Base-by-base conservation (phyloP, 2,113 vertebrate genomes). In the Thryonomys swinderianus region DNA sequence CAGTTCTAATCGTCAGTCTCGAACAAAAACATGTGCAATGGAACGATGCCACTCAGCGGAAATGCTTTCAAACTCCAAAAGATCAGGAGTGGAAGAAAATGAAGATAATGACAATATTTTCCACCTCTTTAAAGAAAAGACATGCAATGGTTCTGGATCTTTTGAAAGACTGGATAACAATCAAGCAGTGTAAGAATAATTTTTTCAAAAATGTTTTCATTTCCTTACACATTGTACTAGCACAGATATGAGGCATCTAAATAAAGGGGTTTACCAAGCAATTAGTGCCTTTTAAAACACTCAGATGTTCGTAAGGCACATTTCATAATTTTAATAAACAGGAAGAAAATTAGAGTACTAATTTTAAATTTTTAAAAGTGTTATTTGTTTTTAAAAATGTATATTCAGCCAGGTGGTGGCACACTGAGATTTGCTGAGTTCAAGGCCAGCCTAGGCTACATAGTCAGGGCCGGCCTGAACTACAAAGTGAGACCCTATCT, bases 1-100 rank as follows among this genome's bases (percentile, higher is more conserved):
- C 42, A 85, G 98, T 14, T 97, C 98, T 51, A 96, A 90, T 25
- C 96, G 97, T 82, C 98, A 98, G 0, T 94, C 97, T 59, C 98
- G 95, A 53, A 97, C 94, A 73, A 93, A 97, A 55, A 93, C 95
- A 0, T 87, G 79, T 7, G 85, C 97, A 73, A 71, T 98, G 66
- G 99, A 98, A 90, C 98, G 99, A 18, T 99, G 99, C 88, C 99
- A 99, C 97, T 99, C 99, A 1, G 97, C 99, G 94, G 99, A 99
- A 96, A 94, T 98, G 66, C 98, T 99, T 96, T 94, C 98, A 12
- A 98, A 98, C 53, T 91, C 98, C 25, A 98, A 96, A 71, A 96
- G 97, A 69, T 91, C 93, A n/a, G 98, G 83, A 97, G 80, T 91
- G 3, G 97, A 90, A 42, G 98, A 98, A 86, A 98, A 96, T 9